phyloP scores from a whole-genome alignment of 1,140 invertebrate species.

The Wasmannia auropunctata region DNA sequence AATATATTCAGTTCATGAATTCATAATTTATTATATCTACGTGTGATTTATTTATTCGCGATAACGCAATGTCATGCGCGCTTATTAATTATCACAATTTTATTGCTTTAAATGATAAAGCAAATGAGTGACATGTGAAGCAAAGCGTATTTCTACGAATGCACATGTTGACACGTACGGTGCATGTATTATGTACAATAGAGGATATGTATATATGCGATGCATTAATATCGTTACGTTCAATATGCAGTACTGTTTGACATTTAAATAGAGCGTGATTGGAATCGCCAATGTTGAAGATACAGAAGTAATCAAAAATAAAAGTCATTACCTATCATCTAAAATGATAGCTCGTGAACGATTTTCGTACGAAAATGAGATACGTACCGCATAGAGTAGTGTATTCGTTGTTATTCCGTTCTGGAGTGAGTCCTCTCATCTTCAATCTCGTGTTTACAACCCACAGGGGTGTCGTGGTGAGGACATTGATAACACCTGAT shows the following conservation, averaged over 20 bases:
- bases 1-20: background rate
- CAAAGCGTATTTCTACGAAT: background rate
- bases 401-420: conserved; percentile 80
- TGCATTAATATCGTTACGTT: background rate
- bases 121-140: background rate
- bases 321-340: background rate
- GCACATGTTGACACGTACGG: background rate
- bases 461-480: conserved; percentile 95
- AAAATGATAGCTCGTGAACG: background rate
- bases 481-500: conserved; percentile 91
- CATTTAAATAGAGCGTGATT: background rate
- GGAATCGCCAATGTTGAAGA: background rate
- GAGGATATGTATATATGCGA: background rate
- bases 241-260: background rate
- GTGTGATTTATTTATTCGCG: background rate
- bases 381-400: conserved; percentile 86
- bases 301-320: background rate
- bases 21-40: background rate
- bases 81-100: background rate
- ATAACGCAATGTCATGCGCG: background rate
- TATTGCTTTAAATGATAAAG: background rate
- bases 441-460: conserved; percentile 96
- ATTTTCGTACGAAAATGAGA: conserved; percentile 30
- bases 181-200: background rate
- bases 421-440: conserved; percentile 85